Evolutionary conservation across 2,113 vertebrate genomes (phyloP).

Genomic region (Eonycteris spelaea): DNA sequence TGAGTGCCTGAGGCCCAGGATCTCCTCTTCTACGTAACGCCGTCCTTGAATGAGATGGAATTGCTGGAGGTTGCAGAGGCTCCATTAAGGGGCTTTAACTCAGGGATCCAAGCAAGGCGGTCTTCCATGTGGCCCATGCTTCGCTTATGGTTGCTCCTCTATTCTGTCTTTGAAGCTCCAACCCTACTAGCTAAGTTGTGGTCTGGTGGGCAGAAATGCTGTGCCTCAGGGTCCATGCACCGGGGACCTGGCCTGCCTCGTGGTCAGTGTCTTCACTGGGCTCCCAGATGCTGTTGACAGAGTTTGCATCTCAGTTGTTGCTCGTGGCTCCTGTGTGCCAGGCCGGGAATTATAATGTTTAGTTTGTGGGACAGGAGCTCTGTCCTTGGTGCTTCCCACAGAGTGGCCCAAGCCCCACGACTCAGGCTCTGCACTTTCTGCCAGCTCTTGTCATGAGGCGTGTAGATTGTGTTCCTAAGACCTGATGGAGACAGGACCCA

Average conservation of each 20-base stretch:
- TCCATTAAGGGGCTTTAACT: neutral
- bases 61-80: neutral
- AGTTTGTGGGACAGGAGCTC: neutral
- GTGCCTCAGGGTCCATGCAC: neutral
- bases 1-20: neutral
- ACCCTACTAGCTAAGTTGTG: no score
- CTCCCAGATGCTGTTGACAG: neutral
- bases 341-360: no score
- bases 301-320: neutral
- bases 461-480: neutral
- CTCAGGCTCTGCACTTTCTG: neutral
- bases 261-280: neutral
- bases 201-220: neutral
- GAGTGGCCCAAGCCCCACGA: neutral
- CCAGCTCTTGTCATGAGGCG: neutral
- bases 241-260: neutral
- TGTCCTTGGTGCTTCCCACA: neutral
- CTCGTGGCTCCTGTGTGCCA: fast-evolving
- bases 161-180: neutral
- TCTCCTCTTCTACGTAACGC: neutral
- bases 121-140: fast-evolving
- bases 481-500: neutral
- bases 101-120: neutral
- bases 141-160: neutral
- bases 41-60: neutral